Evolutionary conservation across 2,797 vertebrate genomes (phyloP).

Genomic region (Myotis planiceps): DNA sequence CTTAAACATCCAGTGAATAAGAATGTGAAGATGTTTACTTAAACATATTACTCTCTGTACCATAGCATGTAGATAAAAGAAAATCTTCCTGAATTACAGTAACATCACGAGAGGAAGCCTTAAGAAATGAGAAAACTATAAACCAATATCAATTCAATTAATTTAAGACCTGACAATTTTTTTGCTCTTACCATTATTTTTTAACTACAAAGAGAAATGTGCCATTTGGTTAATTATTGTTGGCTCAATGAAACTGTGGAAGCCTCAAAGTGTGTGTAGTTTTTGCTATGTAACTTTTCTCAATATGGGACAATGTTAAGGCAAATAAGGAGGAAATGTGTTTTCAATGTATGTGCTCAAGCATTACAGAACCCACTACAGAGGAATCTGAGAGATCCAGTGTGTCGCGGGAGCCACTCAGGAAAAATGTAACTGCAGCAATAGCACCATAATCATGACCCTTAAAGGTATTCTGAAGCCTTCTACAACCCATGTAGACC

Average conservation of each 20-base stretch:
- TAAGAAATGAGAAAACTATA: constrained; percentile 4
- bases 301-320: background rate
- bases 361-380: background rate
- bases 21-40: background rate
- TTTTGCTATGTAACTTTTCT: background rate
- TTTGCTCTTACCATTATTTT: background rate
- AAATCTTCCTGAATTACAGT: constrained; percentile 20
- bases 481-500: background rate
- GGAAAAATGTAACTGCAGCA: background rate
- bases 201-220: constrained; percentile 17
- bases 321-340: background rate
- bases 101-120: background rate
- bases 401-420: background rate
- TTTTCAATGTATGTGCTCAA: background rate
- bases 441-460: fast-evolving
- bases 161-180: background rate
- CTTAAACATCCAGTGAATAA: background rate
- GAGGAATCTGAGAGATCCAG: background rate
- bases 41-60: background rate
- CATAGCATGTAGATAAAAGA: background rate
- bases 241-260: background rate
- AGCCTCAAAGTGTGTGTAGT: background rate
- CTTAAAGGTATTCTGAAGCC: background rate
- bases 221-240: background rate
- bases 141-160: background rate